Percentiles rank a stretch among this genome's conserved stretches.
Evolutionary conservation across 2,797 vertebrate species (phyloP).

Genomic region (Lophura swinhoii): DNA sequence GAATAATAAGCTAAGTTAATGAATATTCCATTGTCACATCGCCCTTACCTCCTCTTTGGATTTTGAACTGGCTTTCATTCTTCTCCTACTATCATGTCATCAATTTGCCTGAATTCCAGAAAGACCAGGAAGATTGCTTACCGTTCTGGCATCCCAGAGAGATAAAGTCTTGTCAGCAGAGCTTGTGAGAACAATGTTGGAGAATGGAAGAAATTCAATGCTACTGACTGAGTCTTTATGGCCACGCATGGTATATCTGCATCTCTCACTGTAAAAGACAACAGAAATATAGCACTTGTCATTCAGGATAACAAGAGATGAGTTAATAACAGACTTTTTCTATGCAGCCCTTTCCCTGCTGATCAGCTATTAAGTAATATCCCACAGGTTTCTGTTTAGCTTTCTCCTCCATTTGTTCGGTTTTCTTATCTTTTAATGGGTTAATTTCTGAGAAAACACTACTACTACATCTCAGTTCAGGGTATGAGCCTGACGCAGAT

Average conservation of each 20-base stretch:
- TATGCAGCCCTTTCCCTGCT: neutral
- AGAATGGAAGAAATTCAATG: slow-evolving; percentile 84
- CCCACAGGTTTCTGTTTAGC: neutral
- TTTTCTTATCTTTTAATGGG: neutral
- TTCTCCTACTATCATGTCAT: neutral
- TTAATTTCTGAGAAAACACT: neutral
- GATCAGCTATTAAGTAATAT: neutral
- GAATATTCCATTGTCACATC: neutral
- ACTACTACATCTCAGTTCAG: neutral
- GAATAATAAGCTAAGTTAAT: neutral
- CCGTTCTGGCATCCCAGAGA: slow-evolving; percentile 77
- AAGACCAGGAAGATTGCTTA: neutral
- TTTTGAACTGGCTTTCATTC: neutral
- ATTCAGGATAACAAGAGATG: neutral
- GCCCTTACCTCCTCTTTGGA: neutral
- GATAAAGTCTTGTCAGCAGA: slow-evolving; percentile 79
- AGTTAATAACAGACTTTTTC: neutral
- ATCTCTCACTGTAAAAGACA: slow-evolving; percentile 77
- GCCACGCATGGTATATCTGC: slow-evolving; percentile 80
- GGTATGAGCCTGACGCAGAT: neutral
- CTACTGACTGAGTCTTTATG: slow-evolving; percentile 87
- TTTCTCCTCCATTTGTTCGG: neutral
- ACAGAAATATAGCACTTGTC: neutral
- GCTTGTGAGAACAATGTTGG: slow-evolving; percentile 73
- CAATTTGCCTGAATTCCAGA: neutral